Evolutionary conservation across 2,113 vertebrate genomes (phyloP).

Genomic region (Lontra canadensis): DNA sequence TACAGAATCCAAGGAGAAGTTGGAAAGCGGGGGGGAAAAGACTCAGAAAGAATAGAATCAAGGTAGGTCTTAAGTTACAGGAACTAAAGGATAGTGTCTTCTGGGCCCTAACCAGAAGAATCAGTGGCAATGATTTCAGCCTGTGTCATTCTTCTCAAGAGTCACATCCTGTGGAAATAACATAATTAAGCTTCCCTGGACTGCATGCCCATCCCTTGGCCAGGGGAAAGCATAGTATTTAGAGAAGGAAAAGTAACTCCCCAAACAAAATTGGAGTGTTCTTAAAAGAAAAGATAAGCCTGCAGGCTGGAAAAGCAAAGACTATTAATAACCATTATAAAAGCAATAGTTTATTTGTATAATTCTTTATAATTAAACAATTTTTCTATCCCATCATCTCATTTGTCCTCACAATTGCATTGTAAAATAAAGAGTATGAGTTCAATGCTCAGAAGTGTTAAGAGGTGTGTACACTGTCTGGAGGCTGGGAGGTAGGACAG

Average conservation of each 20-base stretch:
- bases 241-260: neutral
- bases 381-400: neutral
- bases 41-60: neutral
- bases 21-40: neutral
- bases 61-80: neutral
- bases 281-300: neutral
- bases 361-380: neutral
- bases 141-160: neutral
- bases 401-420: neutral
- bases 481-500: neutral
- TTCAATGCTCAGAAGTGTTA: neutral
- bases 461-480: neutral
- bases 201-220: neutral
- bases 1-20: neutral
- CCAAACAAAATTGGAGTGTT: neutral
- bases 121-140: neutral
- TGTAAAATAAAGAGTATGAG: neutral
- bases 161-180: neutral
- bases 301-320: neutral
- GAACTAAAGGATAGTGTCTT: neutral
- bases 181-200: neutral
- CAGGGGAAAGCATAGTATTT: neutral
- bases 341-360: neutral
- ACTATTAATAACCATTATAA: neutral
- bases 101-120: neutral